Conservation (phyloP, 2,797 vertebrate species). For the Syndactyla subalaris region DNA sequence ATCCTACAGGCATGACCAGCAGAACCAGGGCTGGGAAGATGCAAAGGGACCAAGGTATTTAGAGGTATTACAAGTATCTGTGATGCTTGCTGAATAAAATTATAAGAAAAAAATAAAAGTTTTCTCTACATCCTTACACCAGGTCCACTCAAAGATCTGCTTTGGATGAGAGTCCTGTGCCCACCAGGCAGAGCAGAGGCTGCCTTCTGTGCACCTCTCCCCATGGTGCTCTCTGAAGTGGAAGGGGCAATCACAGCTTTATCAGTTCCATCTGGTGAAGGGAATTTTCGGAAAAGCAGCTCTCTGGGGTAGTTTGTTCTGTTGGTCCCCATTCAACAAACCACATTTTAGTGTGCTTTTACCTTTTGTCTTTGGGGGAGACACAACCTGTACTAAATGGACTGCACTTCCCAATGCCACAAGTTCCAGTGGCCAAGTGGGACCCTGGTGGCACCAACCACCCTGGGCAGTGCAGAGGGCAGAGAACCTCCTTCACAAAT, state of each 20-base stretch:
- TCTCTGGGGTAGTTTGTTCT: not conserved
- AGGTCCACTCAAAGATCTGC: not conserved
- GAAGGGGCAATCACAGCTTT: not conserved
- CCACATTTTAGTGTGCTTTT: not conserved
- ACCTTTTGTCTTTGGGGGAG: rapidly evolving
- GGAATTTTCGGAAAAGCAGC: not conserved
- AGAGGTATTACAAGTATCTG: not conserved
- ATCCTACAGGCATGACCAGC: not conserved
- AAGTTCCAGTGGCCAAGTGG: not conserved
- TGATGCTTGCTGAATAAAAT: not conserved
- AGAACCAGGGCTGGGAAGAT: not conserved
- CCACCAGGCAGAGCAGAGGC: not conserved
- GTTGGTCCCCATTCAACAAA: not conserved
- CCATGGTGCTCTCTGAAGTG: not conserved
- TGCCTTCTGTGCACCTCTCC: not conserved
- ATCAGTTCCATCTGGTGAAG: not conserved
- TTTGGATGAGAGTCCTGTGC: not conserved
- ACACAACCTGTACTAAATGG: not conserved
- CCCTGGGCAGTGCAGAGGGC: not conserved
- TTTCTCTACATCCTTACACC: not conserved
- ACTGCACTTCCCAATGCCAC: not conserved
- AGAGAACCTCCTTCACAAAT: not conserved
- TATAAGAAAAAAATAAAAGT: not conserved
- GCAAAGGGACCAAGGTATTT: not conserved
- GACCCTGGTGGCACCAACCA: not conserved